Percentiles rank a stretch among this genome's conserved stretches.
Conservation (phyloP, 2,113 vertebrate species). For the Erpornis zantholeuca region DNA sequence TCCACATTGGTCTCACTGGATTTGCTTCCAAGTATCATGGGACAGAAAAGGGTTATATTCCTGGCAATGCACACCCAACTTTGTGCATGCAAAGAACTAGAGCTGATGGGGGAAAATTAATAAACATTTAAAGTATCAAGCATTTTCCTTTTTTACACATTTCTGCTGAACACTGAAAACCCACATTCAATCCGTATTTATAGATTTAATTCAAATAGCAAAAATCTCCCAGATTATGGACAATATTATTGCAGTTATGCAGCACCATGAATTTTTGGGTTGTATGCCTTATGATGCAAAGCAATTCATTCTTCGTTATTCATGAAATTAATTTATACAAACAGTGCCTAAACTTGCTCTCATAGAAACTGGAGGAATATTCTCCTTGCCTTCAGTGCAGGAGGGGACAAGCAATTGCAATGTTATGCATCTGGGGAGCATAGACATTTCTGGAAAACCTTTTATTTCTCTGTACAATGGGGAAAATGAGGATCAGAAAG, state of each 20-base stretch:
- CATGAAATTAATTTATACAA: background rate
- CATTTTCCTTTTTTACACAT: background rate
- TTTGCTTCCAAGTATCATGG: background rate
- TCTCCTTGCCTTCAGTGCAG: background rate
- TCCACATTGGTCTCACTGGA: background rate
- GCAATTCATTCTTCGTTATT: background rate
- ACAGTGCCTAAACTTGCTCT: background rate
- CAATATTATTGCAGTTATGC: background rate
- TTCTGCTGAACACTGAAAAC: background rate
- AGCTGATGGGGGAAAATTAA: background rate
- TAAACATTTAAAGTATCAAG: background rate
- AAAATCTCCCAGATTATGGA: background rate
- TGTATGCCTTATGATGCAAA: background rate
- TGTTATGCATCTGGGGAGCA: background rate
- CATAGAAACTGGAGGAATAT: background rate
- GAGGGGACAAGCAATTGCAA: background rate
- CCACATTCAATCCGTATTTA: background rate
- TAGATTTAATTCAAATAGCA: background rate
- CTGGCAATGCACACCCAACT: background rate
- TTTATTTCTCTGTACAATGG: background rate
- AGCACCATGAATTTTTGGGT: background rate
- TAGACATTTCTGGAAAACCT: background rate
- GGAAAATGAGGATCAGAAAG: background rate
- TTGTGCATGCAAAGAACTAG: background rate
- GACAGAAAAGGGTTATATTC: background rate